These are phyloP conservation scores for Gracilinanus agilis DNA, from an alignment of 2,113 vertebrate genomes.

Conservation along the genomic window DNA sequence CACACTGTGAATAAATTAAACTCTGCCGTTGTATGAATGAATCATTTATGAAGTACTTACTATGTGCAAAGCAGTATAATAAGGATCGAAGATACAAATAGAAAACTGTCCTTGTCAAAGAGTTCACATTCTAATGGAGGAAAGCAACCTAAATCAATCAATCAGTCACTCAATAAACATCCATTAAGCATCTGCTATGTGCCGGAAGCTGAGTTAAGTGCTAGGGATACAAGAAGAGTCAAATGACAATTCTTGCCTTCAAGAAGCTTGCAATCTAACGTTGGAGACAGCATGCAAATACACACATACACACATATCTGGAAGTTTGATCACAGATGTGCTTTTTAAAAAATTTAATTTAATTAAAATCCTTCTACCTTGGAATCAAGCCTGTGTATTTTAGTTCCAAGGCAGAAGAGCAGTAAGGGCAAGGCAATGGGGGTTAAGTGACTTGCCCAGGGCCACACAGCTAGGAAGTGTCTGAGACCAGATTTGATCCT, in stretches of 20 bases:
- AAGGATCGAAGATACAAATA: neutral
- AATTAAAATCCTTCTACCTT: no score
- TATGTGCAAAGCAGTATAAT: no score
- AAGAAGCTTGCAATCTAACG: neutral
- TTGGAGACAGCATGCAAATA: neutral
- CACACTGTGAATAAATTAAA: neutral
- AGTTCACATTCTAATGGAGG: no score
- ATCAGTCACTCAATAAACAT: no score
- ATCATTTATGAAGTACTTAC: neutral
- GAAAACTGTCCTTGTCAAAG: neutral
- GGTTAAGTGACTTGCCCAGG: no score
- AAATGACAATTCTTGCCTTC: neutral
- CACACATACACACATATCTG: neutral
- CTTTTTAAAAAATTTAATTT: no score
- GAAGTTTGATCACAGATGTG: neutral
- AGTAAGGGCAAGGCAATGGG: no score
- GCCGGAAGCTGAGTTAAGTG: neutral
- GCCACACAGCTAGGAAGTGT: no score
- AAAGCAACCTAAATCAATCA: no score
- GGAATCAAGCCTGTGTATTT: no score
- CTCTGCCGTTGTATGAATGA: neutral
- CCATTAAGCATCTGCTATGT: neutral
- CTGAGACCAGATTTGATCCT: no score
- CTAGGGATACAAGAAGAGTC: neutral
- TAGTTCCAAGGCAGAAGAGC: no score